Percentiles rank a stretch among this genome's conserved stretches.
Conservation (phyloP, 2,797 vertebrate species). For the Rhinatrema bivittatum region DNA sequence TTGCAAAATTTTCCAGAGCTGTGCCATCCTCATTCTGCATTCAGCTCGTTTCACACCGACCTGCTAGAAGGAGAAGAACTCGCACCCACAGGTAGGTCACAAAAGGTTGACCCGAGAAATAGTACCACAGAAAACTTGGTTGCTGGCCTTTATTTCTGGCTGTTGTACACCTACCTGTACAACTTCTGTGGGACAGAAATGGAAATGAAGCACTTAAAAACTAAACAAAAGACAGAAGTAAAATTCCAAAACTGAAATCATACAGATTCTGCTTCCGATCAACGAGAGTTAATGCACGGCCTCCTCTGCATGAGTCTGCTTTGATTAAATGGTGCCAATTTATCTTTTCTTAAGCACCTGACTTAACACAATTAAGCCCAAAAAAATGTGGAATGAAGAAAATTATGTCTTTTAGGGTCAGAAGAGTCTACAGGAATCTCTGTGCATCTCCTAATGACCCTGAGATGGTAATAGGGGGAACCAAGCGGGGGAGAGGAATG, state of each 20-base stretch:
- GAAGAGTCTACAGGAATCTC: conserved; percentile 28
- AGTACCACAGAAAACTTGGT: no score
- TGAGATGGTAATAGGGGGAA: conserved; percentile 30
- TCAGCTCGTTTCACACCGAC: no score
- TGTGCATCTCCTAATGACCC: conserved; percentile 30
- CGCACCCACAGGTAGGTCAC: no score
- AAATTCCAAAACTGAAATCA: background rate
- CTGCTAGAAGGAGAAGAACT: no score
- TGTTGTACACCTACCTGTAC: no score
- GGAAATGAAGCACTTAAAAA: no score
- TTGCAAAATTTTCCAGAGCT: no score
- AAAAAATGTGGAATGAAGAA: conserved; percentile 30
- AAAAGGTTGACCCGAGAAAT: no score
- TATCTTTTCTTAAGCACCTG: conserved; percentile 47
- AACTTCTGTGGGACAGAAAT: no score
- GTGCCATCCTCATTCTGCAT: no score
- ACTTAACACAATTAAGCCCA: conserved; percentile 32
- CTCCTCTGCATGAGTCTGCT: conserved; percentile 1
- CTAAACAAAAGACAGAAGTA: background rate
- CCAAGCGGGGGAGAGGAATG: conserved; percentile 37
- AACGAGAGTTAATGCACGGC: background rate
- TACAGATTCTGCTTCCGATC: background rate
- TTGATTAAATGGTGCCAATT: conserved; percentile 47
- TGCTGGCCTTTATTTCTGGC: no score
- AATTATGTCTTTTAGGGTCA: conserved; percentile 26